phyloP scores from a whole-genome alignment of 2,888 invertebrate species.

The Diarsia dahlii region DNA sequence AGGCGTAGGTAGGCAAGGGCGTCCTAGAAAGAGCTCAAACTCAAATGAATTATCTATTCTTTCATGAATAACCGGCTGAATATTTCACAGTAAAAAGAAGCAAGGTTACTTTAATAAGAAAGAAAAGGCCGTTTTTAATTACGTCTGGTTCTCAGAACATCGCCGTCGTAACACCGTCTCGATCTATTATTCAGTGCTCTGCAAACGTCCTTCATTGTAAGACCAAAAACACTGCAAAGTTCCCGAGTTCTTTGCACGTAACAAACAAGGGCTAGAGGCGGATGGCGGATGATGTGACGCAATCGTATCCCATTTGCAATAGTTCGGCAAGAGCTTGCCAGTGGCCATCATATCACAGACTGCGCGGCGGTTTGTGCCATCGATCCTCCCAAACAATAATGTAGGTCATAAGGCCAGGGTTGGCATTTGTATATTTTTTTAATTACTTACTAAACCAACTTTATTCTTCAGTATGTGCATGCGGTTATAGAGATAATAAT shows the following conservation, averaged over 20 bases:
- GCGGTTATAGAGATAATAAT: not conserved
- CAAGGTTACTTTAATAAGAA: constrained; percentile 3
- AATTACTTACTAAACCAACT: no score
- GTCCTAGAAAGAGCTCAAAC: not conserved
- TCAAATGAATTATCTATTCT: not conserved
- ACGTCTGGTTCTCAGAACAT: constrained; percentile 19
- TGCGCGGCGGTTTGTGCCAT: constrained; percentile 55
- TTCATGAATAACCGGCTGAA: not conserved
- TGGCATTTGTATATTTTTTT: not conserved
- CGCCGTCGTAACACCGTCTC: not conserved
- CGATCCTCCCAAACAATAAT: constrained; percentile 56
- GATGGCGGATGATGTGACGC: constrained; percentile 35
- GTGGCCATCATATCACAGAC: constrained; percentile 53
- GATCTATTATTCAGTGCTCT: constrained; percentile 26
- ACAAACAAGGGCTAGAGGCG: constrained; percentile 15
- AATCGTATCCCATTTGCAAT: constrained; percentile 35
- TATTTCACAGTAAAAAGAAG: constrained; percentile 5
- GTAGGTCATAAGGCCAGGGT: constrained; percentile 52
- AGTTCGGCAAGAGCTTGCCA: constrained; percentile 32
- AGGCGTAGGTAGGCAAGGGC: constrained; percentile 10
- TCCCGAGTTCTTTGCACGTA: not conserved
- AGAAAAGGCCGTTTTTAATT: constrained; percentile 18
- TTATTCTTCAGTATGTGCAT: not conserved
- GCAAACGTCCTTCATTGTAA: not conserved
- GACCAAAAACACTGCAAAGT: not conserved